Base-by-base conservation (phyloP, 92 coral and sea anemone genomes). In the Siderastrea siderea region DNA sequence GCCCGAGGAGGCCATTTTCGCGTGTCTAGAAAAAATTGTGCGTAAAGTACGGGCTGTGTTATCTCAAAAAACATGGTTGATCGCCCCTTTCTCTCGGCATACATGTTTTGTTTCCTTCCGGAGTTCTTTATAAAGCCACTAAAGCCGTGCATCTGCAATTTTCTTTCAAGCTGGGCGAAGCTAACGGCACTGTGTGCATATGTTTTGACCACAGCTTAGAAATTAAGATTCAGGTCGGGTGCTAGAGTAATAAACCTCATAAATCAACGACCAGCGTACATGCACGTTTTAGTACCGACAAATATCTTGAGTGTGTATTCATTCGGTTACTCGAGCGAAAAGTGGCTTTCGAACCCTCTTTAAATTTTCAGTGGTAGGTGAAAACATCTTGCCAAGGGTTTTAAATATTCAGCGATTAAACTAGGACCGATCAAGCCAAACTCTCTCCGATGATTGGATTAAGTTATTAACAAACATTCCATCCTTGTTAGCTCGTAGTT, bases 391-490 rank as follows among this genome's bases (percentile, higher is more conserved):
- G 75, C 83, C 48, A 45, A 49, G 49, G 57, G 75, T 76, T 68
- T 92, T 89, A 88, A 82, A 85, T 92, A 88, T 92, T 89, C 93
- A 80, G 86, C 87, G 75, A 89, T 92, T 92, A 89, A 61, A 79
- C 72, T 81, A 54, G 78, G 86, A 84, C 71, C 91, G 91, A 92
- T 83, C 89, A 84, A 84, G 71, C 73, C 90, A 78, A 74, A 80
- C 82, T 53, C 87, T 84, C 84, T 59, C 71, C 67, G 74, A 75
- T 93, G 94, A 95, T 95, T 95, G 96, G 95, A 89, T 93, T 93
- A 95, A 88, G 78, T 89, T 86, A 87, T 92, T 85, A 91, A 91
- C 95, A 90, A 87, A 90, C 94, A 92, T 88, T 91, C 87, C 87
- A 60, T 72, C 64, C 87, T 72, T 67, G 75, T 74, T 82, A 50